Conservation (phyloP, 2,888 invertebrate genomes). For the Graphium colonna region DNA sequence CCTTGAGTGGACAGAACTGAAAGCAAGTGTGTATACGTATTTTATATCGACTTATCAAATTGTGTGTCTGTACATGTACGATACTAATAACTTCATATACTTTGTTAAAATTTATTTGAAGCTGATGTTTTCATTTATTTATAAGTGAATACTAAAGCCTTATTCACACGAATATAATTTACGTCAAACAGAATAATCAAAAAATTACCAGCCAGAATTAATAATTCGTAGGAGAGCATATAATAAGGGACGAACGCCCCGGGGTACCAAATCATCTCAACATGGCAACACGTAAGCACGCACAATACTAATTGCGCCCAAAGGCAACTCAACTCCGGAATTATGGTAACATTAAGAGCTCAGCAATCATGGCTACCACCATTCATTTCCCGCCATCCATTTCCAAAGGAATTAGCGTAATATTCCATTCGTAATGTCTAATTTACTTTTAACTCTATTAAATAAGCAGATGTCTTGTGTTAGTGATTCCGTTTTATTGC, state of each 20-base stretch:
- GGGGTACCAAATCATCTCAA: too few species aligned
- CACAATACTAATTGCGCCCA: conserved; percentile 6
- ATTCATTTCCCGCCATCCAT: conserved; percentile 7
- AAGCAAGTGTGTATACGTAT: too few species aligned
- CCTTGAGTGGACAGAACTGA: too few species aligned
- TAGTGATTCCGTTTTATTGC: conserved; percentile 2
- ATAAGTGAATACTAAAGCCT: too few species aligned
- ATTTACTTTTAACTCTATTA: not conserved
- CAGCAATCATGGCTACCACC: conserved; percentile 14
- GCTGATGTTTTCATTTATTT: too few species aligned
- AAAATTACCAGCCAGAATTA: not conserved
- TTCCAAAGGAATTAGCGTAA: conserved; percentile 13
- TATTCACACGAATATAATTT: too few species aligned
- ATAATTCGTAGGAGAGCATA: not conserved
- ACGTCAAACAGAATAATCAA: not conserved
- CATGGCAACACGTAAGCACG: too few species aligned
- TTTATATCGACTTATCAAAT: too few species aligned
- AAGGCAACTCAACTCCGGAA: not conserved
- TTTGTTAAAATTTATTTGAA: too few species aligned
- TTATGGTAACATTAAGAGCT: conserved; percentile 1
- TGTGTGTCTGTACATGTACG: too few species aligned
- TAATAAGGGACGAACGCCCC: too few species aligned
- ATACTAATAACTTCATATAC: too few species aligned
- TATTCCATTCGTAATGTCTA: conserved; percentile 13
- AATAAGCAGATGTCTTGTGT: not conserved